Base-by-base conservation (phyloP, 1,140 invertebrate species). In the Pseudachorutes palmiensis region DNA sequence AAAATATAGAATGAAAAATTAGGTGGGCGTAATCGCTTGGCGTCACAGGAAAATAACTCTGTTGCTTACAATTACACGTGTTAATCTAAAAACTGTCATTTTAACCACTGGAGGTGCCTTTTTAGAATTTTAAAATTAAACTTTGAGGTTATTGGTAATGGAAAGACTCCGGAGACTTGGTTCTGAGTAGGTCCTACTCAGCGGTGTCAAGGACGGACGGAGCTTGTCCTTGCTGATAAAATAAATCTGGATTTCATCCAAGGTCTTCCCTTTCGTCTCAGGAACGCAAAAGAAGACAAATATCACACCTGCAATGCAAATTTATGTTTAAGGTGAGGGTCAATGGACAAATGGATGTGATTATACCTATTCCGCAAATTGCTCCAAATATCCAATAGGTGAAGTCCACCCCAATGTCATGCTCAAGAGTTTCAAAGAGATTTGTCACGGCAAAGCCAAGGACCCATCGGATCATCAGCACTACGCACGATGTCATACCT, bases 301-400 rank as follows among this genome's bases (percentile, higher is more conserved):
- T 19, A 63, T 24, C 22, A 12, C 30, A 36, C 30, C 30, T 55
- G 51, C 24, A 55, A 55, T 55, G 5, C 9, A 26, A 55, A 55
- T 55, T 24, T 16, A 55, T 5, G 5, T 55, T 14, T 55, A 19
- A 55, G 24, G 9, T 24, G 24, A 16, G 24, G 51, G 24, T 16
- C 24, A 12, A 24, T 55, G 12, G 24, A 55, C 3, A 55, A 26
- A 5, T 16, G 51, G 24, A 22, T n/a, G n/a, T n/a, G n/a, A n/a
- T 26, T 55, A 14, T 78, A 33, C 85, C 78, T 63, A 84, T 32
- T 26, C 80, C 70, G 2, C 83, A 82, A 70, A 85, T 77, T 26
- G 75, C 76, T 2, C 81, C 77, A 74, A 84, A 86, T 66, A 80
- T 75, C 78, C 81, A 82, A 70, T 85, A 86, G 5, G 80, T 78